A percentile compares a stretch with the other conserved stretches of the same genome.
Evolutionary conservation across 2,888 invertebrate species (phyloP).

Genomic region (Punctoribates punctum): DNA sequence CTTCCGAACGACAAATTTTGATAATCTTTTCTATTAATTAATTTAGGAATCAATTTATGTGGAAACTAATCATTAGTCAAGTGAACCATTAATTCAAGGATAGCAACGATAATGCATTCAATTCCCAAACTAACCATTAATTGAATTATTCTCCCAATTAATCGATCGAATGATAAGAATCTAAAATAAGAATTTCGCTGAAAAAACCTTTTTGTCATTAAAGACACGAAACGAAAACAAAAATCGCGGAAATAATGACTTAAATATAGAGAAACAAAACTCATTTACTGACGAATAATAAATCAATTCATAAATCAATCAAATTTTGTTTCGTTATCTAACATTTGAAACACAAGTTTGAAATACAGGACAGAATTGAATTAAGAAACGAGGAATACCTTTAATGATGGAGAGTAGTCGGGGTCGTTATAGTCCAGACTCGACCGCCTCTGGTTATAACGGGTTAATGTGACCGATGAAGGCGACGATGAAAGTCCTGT

Average conservation of each 20-base stretch:
- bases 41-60: neutral
- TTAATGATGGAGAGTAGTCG: slow-evolving; percentile 17
- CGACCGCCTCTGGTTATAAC: slow-evolving; percentile 41
- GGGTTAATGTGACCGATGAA: slow-evolving; percentile 42
- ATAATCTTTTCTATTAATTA: too few species aligned
- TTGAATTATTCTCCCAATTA: too few species aligned
- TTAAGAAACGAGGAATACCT: slow-evolving; percentile 10
- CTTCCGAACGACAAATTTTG: too few species aligned
- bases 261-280: too few species aligned
- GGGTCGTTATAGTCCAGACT: slow-evolving; percentile 43
- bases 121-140: too few species aligned
- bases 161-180: too few species aligned
- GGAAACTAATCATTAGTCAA: neutral
- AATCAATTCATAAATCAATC: too few species aligned
- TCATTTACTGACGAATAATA: too few species aligned
- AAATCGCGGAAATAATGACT: too few species aligned
- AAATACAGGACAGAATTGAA: neutral
- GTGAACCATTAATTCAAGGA: neutral
- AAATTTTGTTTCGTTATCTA: neutral
- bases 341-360: neutral
- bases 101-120: neutral
- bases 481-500: slow-evolving; percentile 36
- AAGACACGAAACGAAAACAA: too few species aligned
- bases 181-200: too few species aligned
- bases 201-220: too few species aligned